phyloP scores from a whole-genome alignment of 2,113 vertebrate species.

The Albula glossodonta region DNA sequence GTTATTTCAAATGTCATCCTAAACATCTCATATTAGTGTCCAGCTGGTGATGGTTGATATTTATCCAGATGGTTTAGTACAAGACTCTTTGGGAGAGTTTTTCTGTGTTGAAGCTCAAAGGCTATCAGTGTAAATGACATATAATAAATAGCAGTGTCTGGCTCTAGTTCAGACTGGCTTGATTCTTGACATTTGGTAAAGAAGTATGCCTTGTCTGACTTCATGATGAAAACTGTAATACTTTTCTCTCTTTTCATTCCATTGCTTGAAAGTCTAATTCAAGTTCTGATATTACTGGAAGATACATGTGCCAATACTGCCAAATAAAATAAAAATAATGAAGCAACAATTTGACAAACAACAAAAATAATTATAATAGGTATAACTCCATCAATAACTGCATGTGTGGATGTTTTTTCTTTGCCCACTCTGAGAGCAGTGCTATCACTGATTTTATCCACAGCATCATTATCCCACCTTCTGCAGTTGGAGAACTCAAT shows the following conservation, averaged over 20 bases:
- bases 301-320: neutral
- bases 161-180: neutral
- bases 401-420: neutral
- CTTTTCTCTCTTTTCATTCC: neutral
- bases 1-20: conserved; percentile 3
- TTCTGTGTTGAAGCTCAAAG: neutral
- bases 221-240: neutral
- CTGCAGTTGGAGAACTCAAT: neutral
- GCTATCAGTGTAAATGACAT: conserved; percentile 8
- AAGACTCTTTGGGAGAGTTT: neutral
- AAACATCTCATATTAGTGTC: conserved; percentile 19
- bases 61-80: conserved; percentile 18
- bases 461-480: neutral
- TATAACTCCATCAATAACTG: too few species aligned
- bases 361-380: too few species aligned
- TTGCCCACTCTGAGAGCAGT: too few species aligned
- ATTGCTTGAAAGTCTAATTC: neutral
- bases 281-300: too few species aligned
- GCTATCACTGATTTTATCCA: too few species aligned
- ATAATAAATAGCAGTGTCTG: conserved; percentile 4
- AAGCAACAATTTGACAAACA: too few species aligned
- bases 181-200: neutral
- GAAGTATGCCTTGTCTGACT: neutral
- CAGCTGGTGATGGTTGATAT: conserved; percentile 18
- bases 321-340: too few species aligned